These are phyloP conservation scores for Stichodactyla mertensii DNA, from an alignment of 64 coral and sea anemone genomes.

Conservation along the genomic window DNA sequence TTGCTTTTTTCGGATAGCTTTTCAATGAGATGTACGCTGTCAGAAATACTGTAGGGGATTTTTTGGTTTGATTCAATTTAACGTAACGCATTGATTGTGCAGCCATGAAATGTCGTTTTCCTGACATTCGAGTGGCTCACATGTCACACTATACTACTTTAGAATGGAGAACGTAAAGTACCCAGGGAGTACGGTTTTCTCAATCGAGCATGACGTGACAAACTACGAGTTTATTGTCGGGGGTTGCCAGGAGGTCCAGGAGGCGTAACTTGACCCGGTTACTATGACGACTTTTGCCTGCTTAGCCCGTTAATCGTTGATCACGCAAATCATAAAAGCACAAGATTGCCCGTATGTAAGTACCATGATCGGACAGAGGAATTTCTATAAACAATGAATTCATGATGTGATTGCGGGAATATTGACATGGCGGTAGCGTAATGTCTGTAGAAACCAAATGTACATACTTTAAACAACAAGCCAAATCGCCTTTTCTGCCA, in stretches of 20 bases:
- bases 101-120: background rate
- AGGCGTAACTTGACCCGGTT: constrained; percentile 1
- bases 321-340: constrained; percentile 17
- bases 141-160: background rate
- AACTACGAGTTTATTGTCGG: background rate
- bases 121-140: background rate
- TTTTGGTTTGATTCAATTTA: background rate
- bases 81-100: background rate
- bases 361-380: constrained; percentile 22
- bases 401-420: constrained; percentile 56
- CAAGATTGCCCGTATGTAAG: constrained; percentile 22
- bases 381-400: constrained; percentile 61
- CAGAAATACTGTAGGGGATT: no score
- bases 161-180: background rate
- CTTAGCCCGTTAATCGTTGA: constrained; percentile 16
- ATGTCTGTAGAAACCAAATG: constrained; percentile 69
- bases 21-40: no score
- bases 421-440: constrained; percentile 77
- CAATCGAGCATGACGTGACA: constrained; percentile 11
- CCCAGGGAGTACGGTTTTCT: background rate
- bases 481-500: constrained; percentile 59
- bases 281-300: background rate
- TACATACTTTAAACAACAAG: constrained; percentile 45
- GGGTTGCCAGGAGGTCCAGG: background rate
- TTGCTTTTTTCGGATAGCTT: no score